Conservation (phyloP, 2,113 vertebrate genomes). For the Natator depressus region DNA sequence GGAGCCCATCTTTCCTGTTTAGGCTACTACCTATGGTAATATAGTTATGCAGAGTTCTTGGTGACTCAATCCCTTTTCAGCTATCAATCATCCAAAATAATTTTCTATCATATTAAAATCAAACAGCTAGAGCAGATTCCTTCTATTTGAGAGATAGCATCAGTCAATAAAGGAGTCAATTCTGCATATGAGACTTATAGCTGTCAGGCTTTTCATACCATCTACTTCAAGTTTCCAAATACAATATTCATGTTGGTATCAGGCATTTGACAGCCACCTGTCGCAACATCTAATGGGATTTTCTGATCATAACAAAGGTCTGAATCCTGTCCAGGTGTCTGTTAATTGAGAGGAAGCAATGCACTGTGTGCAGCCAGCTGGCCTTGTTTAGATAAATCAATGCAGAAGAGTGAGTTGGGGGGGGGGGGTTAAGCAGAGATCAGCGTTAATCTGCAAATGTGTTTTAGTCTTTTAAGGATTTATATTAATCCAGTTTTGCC, state of each 20-base stretch:
- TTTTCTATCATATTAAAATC: conserved; percentile 39
- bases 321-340: conserved; percentile 21
- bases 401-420: conserved; percentile 46
- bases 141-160: conserved; percentile 12
- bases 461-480: conserved; percentile 61
- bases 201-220: conserved; percentile 19
- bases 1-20: conserved; percentile 47
- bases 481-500: conserved; percentile 58
- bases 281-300: conserved; percentile 20
- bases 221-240: conserved; percentile 45
- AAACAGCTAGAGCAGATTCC: conserved; percentile 18
- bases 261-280: background rate
- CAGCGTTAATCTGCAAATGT: conserved; percentile 63
- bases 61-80: conserved; percentile 54
- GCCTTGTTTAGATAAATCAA: conserved; percentile 57
- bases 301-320: conserved; percentile 26
- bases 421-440: conserved; percentile 31
- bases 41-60: conserved; percentile 23
- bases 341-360: conserved; percentile 60
- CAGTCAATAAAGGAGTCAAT: conserved; percentile 20
- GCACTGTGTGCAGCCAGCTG: conserved; percentile 38
- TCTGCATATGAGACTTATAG: conserved; percentile 25
- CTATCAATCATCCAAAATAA: conserved; percentile 36
- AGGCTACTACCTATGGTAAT: conserved; percentile 55
- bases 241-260: conserved; percentile 9